Evolutionary conservation across 2,888 invertebrate genomes (phyloP), one percentile per base, ranked within the genome.

Genomic region (Euzophera pinguis): DNA sequence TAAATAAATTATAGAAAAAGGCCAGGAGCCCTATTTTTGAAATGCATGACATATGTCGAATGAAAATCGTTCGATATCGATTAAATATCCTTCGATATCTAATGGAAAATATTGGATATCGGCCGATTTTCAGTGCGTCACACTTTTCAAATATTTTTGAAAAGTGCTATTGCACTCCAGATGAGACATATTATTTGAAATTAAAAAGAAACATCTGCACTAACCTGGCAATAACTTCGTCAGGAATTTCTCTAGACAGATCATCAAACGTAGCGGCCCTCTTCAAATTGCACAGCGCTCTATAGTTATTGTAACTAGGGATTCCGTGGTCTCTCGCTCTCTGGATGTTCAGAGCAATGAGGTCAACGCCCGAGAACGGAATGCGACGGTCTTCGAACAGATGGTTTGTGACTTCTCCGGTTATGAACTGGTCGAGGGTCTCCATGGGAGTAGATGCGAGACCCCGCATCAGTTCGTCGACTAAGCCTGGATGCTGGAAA

Each of bases 391-490:
- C 96, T 80, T 98, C 98, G 77, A 98, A 98, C 52, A 98, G 88
- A 82, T 98, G 98, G 83, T 98, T 98, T 7, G 97, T 97, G 0
- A 98, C 97, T 90, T 98, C 98, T 0, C 97, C 97, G 0, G 98
- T 97, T 64, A 98, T 96, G 77, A 98, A 97, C 78, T 97, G 97
- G 85, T 98, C 98, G 48, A 98, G 85, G 0, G 96, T 96, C 82
- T 98, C 98, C 96, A 98, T 97, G 0, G 97, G 97, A 0, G 97
- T 97, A 0, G 97, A 95, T 0, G 96, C 91, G 8, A 98, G 84
- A 32, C 98, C 98, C 50, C 98, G 93, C 55, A 94, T 92, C 43
- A 98, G 93, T 77, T 97, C 97, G 78, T 98, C 98, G 16, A 95
- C 91, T 92, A 97, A 94, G 35, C 93, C 92, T 9, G 93, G 93